A percentile compares a stretch with the other conserved stretches of the same genome.
Conservation (phyloP, 2,797 vertebrate genomes). For the Anguilla megastoma region DNA sequence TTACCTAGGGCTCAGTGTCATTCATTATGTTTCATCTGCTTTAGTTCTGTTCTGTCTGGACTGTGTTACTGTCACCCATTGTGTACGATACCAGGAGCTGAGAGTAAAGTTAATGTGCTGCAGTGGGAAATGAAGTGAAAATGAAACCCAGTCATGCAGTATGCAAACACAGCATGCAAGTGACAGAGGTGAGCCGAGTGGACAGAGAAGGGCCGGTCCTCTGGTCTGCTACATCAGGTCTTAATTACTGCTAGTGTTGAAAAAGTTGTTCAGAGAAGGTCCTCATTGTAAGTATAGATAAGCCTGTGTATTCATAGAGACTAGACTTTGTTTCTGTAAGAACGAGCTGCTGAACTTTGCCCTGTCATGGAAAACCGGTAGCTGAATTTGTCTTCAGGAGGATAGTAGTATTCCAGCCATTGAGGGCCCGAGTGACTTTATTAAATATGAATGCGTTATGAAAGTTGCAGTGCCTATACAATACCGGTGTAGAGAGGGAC, state of each 20-base stretch:
- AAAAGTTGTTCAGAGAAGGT: background rate
- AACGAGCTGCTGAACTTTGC: background rate
- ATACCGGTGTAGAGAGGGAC: background rate
- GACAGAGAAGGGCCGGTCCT: background rate
- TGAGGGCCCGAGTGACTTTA: background rate
- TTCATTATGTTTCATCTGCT: background rate
- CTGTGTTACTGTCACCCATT: background rate
- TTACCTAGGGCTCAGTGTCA: too few relatives aligned
- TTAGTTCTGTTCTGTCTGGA: background rate
- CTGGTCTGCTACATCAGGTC: background rate
- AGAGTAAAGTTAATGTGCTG: background rate
- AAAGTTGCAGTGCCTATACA: background rate
- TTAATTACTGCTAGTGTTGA: background rate
- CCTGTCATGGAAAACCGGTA: background rate
- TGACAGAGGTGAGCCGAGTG: background rate
- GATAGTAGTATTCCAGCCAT: background rate
- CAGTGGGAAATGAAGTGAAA: background rate
- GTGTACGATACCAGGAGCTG: background rate
- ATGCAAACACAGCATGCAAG: background rate
- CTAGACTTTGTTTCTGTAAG: background rate
- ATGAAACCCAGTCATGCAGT: background rate
- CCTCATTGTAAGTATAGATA: background rate
- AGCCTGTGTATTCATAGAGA: background rate
- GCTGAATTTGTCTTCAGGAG: background rate
- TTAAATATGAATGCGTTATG: background rate